Percentiles rank a stretch among this genome's conserved stretches.
phyloP scores from a whole-genome alignment of 2,113 vertebrate species.

The Pseudorasbora parva region DNA sequence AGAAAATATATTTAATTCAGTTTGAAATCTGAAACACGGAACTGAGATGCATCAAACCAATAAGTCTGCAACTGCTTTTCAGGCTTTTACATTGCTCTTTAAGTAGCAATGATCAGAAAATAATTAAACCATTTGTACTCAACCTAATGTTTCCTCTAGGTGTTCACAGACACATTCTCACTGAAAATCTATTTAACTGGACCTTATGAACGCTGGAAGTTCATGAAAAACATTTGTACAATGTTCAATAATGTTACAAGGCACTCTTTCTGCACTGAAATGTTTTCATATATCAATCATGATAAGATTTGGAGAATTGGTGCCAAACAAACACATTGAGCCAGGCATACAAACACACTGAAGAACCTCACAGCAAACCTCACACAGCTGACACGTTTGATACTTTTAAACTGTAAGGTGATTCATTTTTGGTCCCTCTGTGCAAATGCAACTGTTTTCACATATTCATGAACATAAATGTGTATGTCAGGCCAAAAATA shows the following conservation, averaged over 20 bases:
- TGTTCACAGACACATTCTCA: conserved; percentile 27
- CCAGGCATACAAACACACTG: conserved; percentile 13
- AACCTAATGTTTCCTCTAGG: not conserved
- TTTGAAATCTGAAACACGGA: conserved; percentile 44
- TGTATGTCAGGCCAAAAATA: not conserved
- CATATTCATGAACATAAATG: not conserved
- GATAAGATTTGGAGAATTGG: conserved; percentile 33
- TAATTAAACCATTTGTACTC: conserved; percentile 1
- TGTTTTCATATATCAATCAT: conserved; percentile 20
- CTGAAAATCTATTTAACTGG: conserved; percentile 5
- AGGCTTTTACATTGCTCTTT: not conserved
- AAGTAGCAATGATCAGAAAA: conserved; percentile 16
- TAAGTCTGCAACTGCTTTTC: conserved; percentile 21
- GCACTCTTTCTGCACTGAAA: conserved; percentile 35
- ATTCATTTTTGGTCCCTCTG: not conserved
- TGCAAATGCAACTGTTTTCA: no score
- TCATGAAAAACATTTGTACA: conserved; percentile 33
- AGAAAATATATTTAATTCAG: conserved; percentile 51
- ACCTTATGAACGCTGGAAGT: conserved; percentile 26
- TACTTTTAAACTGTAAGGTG: not conserved
- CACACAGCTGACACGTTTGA: not conserved
- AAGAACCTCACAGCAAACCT: not conserved
- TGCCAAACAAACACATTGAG: not conserved
- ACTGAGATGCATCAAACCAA: conserved; percentile 26
- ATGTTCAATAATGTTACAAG: conserved; percentile 15